Base-by-base conservation (phyloP, 2,888 invertebrate genomes). In the Ctena decussata region DNA sequence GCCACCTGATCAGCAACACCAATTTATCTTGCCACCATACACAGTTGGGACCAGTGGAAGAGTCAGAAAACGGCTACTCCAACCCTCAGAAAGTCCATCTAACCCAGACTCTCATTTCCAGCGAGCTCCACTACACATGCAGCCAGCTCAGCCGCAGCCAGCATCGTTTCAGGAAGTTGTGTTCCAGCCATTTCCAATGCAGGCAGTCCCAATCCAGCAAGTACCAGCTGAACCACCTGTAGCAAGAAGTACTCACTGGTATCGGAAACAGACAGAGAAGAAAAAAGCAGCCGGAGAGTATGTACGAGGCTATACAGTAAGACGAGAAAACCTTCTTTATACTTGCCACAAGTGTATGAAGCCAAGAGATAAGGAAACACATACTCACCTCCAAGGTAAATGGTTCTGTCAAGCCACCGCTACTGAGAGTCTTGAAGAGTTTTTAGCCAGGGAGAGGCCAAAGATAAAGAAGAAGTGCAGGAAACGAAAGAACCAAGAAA, bases 261-360 rank as follows among this genome's bases (percentile, higher is more conserved):
- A 82, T 69, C 30, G 37, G 60, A 41, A 46, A 30, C n/a, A 69
- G 30, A 27, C 15, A 21, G 60, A 77, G 8, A 72, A 27, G 73
- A 77, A 65, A n/a, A 60, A 78, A 24, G 27, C 37, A 0, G 73
- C 35, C 15, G 82, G 82, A 39, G 65, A 77, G 44, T 65, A 39
- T 60, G 77, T 77, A 1, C 39, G 35, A 18, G 18, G 41, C 21
- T n/a, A 60, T 18, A 49, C 32, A 49, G 24, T 11, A 24, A 24
- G 27, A 24, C 8, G 24, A 0, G 27, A 39, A 0, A 0, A 32
- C 15, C 24, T 21, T 15, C 65, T 76, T 0, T 82, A 82, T 49
- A 78, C 60, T 8, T 82, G 82, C 32, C 2, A 39, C 27, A 77
- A 74, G 65, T 82, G 82, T 49, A 46, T 44, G 11, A 24, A 82